Evolutionary conservation across 2,888 invertebrate species (phyloP), one percentile per base, ranked within the genome.

Genomic region (Melinopterus prodromus): DNA sequence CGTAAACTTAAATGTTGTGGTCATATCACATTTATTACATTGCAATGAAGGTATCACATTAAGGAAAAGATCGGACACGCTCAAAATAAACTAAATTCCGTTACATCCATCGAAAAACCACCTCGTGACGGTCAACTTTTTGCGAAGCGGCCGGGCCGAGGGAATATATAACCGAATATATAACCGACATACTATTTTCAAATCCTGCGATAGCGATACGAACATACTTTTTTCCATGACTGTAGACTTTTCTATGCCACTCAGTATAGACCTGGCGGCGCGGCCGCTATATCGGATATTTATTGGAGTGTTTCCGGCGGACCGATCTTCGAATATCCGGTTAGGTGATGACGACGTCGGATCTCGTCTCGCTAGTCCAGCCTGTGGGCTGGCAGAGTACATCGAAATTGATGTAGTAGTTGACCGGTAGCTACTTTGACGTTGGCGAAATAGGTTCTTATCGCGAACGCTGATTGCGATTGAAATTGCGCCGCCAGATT

Each of bases 301-400:
- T 74, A 74, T 74, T 74, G 74, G 15, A 74, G 74, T 74, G 74
- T 74, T 74, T 74, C 74, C 74, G 74, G 74, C n/a, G 36, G 35
- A n/a, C 6, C 35, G 74, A 74, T 74, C 37, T 74, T 74, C 74
- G 74, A 74, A 74, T 74, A 74, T 74, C 74, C 74, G 74, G 26
- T 74, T 74, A 74, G 74, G n/a, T 12, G 74, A 74, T 74, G 74
- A 74, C 74, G 53, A 53, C 53, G 5, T 53, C 12, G 53, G 53
- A 53, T 53, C 53, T 53, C 53, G 53, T 53, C 53, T 53, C 7
- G 53, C 5, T 53, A 4, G 2, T 53, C 3, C 53, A 7, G 74
- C 35, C 74, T 36, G 35, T 15, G 37, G 35, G 74, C 15, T n/a
- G 71, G 71, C 14, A 37, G 36, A 53, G 3, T 53, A 53, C 7